Conservation (phyloP, 2,888 invertebrate genomes). For the Desoria tigrina region DNA sequence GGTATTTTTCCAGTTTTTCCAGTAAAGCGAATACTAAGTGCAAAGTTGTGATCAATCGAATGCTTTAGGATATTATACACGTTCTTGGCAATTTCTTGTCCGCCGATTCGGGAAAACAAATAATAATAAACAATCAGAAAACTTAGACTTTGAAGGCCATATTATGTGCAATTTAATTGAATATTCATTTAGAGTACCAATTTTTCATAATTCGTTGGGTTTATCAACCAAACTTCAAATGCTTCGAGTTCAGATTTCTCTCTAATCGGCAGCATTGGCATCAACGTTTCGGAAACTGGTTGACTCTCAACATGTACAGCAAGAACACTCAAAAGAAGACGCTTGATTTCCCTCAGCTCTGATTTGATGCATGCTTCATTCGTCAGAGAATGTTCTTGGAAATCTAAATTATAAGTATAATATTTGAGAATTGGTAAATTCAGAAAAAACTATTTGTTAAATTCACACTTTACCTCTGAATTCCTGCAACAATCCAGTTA, state of each 20-base stretch:
- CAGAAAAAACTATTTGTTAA: no score
- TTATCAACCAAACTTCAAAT: no score
- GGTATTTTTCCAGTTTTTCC: not conserved
- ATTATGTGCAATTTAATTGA: no score
- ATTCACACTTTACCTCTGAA: not conserved
- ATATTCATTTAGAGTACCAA: no score
- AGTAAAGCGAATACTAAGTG: not conserved
- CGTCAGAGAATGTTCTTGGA: not conserved
- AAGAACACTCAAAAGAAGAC: not conserved
- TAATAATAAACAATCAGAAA: no score
- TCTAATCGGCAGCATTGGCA: no score
- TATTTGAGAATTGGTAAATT: not conserved
- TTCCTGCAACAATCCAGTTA: no score
- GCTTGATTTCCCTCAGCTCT: not conserved
- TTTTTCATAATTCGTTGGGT: no score
- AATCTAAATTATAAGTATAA: not conserved
- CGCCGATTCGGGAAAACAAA: not conserved
- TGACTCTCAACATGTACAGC: not conserved
- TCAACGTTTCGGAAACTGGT: no score
- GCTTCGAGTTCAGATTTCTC: no score
- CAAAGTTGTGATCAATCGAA: not conserved
- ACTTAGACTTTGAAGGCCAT: no score
- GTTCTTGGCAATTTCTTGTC: not conserved
- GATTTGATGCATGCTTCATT: not conserved
- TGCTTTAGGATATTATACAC: not conserved